Evolutionary conservation across 2,797 vertebrate genomes (phyloP), one percentile per base, ranked within the genome.

Genomic region (Bradypus variegatus): DNA sequence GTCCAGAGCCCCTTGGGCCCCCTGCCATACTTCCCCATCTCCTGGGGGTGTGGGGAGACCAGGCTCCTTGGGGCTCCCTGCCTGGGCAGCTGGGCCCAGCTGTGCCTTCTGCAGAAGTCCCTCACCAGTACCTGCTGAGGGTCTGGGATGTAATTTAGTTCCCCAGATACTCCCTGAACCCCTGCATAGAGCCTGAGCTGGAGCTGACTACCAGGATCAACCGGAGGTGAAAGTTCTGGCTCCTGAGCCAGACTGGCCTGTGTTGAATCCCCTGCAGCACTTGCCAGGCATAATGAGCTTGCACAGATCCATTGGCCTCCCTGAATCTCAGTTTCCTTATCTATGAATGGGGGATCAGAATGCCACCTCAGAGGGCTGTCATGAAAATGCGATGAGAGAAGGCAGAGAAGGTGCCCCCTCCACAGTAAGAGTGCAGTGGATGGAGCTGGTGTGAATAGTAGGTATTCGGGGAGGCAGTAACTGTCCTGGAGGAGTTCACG

Each of bases 81-180:
- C 84, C 96, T 91, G 78, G 76, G 60, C 95, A 79, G 69, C 90
- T 48, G 31, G 72, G n/a, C 55, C 78, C 38, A 67, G 10, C 69
- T 41, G 3, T 80, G 88, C 67, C 38, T 29, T 53, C 80, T 19
- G 23, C 12, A 36, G 70, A 79, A 23, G 18, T 33, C 73, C 21
- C 2, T 8, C 5, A 6, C 31, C 27, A 15, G 73, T 25, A 4
- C 62, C 33, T 1, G 15, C 21, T 27, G 6, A 33, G 9, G 50
- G 13, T 19, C 53, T 31, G 53, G 16, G 53, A 13, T 53, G 53
- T 53, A 4, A 9, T 48, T 67, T 14, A 31, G 2, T 82, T 38
- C 70, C 67, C 23, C 38, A 31, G n/a, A 88, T 33, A 48, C 31
- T 67, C 76, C 60, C 67, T 27, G 38, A 77, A 15, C 41, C 29